Evolutionary conservation across 2,797 vertebrate genomes (phyloP).

Genomic region (Cryptoblepharus egeriae): DNA sequence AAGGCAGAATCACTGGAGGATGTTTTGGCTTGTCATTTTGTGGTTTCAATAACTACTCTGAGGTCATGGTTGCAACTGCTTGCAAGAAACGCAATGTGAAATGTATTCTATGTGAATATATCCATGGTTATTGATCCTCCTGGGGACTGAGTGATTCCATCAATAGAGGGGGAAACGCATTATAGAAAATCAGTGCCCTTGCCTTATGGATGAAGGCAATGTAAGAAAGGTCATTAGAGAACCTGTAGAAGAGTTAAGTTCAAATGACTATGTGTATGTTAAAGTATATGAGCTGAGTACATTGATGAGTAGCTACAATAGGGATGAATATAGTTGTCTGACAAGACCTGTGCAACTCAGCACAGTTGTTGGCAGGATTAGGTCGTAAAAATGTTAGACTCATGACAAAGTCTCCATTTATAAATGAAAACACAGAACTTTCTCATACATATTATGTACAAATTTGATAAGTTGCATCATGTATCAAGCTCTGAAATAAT

Average conservation of each 20-base stretch:
- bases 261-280: too few relatives aligned
- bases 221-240: conserved; percentile 39
- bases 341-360: background rate
- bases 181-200: conserved; percentile 59
- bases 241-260: too few relatives aligned
- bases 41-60: conserved; percentile 65
- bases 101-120: conserved; percentile 59
- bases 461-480: conserved; percentile 19
- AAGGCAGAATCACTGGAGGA: conserved; percentile 67
- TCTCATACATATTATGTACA: conserved; percentile 18
- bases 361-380: background rate
- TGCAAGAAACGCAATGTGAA: conserved; percentile 62
- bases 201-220: conserved; percentile 56
- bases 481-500: conserved; percentile 29
- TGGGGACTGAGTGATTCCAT: conserved; percentile 60
- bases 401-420: conserved; percentile 25
- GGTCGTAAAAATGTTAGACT: conserved; percentile 31
- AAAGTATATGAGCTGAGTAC: too few relatives aligned
- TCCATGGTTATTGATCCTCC: conserved; percentile 61
- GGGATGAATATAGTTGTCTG: background rate
- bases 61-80: conserved; percentile 63
- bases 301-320: too few relatives aligned
- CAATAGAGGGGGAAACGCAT: conserved; percentile 48
- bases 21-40: conserved; percentile 69
- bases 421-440: background rate